Evolutionary conservation across 2,113 vertebrate species (phyloP).

Genomic region (Solenodon paradoxus): DNA sequence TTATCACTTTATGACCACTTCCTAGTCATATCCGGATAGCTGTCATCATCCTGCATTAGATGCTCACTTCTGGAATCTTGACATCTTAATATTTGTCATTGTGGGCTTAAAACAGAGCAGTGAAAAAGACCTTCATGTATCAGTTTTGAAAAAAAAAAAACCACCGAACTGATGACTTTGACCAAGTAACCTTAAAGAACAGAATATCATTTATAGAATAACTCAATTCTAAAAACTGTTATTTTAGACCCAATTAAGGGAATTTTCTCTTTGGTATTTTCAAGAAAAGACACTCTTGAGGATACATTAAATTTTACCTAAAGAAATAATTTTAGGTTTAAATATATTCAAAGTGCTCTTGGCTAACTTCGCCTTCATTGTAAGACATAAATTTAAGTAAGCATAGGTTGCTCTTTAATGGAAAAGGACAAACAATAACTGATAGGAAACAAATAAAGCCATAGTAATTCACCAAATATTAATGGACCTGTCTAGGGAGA

Average conservation of each 20-base stretch:
- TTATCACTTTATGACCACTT: not conserved
- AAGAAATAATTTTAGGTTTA: conserved; percentile 58
- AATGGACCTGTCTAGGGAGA: conserved; percentile 21
- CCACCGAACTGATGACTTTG: not conserved
- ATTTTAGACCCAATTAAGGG: conserved; percentile 55
- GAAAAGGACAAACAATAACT: conserved; percentile 66
- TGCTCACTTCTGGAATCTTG: not conserved
- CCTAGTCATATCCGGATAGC: not conserved
- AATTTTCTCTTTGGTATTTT: conserved; percentile 52
- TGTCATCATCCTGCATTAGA: not conserved
- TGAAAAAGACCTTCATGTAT: not conserved
- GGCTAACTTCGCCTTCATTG: not conserved
- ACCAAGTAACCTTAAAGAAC: conserved; percentile 31
- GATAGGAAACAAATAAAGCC: conserved; percentile 53
- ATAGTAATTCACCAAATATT: conserved; percentile 40
- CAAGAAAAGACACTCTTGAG: not conserved
- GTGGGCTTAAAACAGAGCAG: not conserved
- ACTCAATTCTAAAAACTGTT: conserved; percentile 2
- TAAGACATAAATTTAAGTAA: conserved; percentile 58
- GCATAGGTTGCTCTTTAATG: conserved; percentile 56
- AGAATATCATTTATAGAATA: conserved; percentile 22
- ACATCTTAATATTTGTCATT: not conserved
- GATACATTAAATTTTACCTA: not conserved
- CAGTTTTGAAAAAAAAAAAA: conserved; percentile 32
- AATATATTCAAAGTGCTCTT: conserved; percentile 62